These are phyloP conservation scores for Camponotus fellah DNA, from an alignment of 2,888 invertebrate species.

Conservation along the genomic window DNA sequence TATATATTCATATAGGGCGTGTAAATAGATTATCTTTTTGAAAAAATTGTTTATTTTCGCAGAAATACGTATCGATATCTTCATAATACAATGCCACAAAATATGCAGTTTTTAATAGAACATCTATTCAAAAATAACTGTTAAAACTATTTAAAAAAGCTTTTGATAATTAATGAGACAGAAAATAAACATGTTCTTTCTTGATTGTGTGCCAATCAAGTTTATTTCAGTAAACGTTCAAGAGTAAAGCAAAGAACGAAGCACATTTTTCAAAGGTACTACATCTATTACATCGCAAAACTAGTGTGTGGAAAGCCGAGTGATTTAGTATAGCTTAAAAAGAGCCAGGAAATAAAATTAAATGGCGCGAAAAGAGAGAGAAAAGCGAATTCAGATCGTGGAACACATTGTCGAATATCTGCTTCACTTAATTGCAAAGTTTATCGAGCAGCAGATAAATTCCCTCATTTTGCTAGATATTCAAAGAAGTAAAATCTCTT, in stretches of 20 bases:
- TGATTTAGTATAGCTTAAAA: slow-evolving; percentile 19
- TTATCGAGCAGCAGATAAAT: slow-evolving; percentile 15
- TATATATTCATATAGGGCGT: background rate
- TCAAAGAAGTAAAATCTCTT: slow-evolving; percentile 1
- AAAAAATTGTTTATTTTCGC: background rate
- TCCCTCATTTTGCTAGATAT: background rate
- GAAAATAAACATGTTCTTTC: background rate
- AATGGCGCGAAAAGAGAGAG: background rate
- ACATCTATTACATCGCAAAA: slow-evolving; percentile 33
- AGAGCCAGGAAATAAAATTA: slow-evolving; percentile 5
- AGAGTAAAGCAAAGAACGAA: slow-evolving; percentile 23
- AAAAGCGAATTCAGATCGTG: background rate
- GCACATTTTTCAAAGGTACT: slow-evolving; percentile 28
- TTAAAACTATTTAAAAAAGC: background rate
- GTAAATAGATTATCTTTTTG: too few relatives aligned
- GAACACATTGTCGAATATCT: slow-evolving; percentile 12
- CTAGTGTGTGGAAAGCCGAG: slow-evolving; percentile 11
- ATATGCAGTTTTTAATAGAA: background rate
- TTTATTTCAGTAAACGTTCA: slow-evolving; percentile 8
- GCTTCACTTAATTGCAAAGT: background rate
- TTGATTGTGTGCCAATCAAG: background rate
- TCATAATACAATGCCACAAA: background rate
- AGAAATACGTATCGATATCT: background rate
- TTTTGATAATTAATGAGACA: background rate
- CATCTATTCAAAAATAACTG: background rate